phyloP scores from a whole-genome alignment of 2,797 vertebrate species.

The Dendrocincla tyrannina region DNA sequence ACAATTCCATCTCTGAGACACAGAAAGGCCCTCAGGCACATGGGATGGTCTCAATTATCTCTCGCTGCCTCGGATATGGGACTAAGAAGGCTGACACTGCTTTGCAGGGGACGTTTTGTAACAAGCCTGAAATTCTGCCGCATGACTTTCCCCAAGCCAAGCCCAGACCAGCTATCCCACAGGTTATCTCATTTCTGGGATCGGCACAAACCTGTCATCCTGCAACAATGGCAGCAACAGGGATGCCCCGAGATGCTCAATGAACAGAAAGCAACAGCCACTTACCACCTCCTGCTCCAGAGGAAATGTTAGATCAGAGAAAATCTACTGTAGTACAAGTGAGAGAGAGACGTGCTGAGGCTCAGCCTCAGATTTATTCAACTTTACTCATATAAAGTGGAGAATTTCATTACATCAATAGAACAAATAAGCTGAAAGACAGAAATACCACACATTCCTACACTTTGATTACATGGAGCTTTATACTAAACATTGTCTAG shows the following conservation, averaged over 20 bases:
- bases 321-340: neutral
- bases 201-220: neutral
- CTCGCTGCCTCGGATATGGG: slow-evolving; percentile 20
- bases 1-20: neutral
- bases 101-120: neutral
- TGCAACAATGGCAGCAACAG: neutral
- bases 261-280: neutral
- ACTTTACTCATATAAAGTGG: neutral
- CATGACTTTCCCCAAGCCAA: neutral
- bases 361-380: neutral
- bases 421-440: neutral
- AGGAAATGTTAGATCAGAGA: neutral
- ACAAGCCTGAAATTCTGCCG: neutral
- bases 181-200: neutral
- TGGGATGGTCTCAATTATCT: slow-evolving; percentile 56
- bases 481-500: neutral
- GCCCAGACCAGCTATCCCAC: fast-evolving
- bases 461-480: neutral
- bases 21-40: neutral
- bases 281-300: neutral
- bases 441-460: neutral
- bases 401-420: neutral
- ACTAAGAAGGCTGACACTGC: neutral
- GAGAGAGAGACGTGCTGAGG: neutral
- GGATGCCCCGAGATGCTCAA: neutral